Base-by-base conservation (phyloP, 2,888 invertebrate genomes). In the Polydrusus pterygomalis region DNA sequence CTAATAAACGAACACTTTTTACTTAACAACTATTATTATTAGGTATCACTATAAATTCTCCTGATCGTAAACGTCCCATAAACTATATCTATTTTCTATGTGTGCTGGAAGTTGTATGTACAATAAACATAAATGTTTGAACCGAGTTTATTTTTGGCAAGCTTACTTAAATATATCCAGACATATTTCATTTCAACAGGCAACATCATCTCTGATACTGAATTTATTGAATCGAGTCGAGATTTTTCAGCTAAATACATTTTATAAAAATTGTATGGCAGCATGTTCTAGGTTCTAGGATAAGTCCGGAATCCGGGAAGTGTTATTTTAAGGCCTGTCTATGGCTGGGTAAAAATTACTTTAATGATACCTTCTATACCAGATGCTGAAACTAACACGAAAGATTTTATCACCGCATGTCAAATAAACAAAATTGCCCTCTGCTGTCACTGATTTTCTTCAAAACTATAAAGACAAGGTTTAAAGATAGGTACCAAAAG, bases 61-160 rank as follows among this genome's bases (percentile, higher is more conserved):
- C 0, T 43, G n/a, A 47, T 47, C 43, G 43, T 43, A 47, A 47
- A 47, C 9, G 47, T 17, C 47, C 8, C 47, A 47, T 47, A 47
- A 47, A 43, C 43, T 43, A 49, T 15, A n/a, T 20, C 11, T 13
- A 51, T 51, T 51, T 25, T 20, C 8, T 25, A 47, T 51, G 30
- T 56, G 30, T 30, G 13, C 7, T 13, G 10, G 18, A 13, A n/a
- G 11, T 51, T 25, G 34, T 58, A 38, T 17, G 15, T 17, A 58
- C 17, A 38, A 9, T 15, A 58, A 58, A 58, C 38, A 38, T 38
- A 1, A 13, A 38, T 34, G 58, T 58, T 58, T 38, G 58, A 34
- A n/a, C 54, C 15, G 15, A n/a, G 58, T 58, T 58, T 58, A 58
- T 58, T 58, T 58, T 58, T 38, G 58, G 58, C 34, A 25, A 30